Conservation (phyloP, 2,797 vertebrate species). For the Pyrocephalus nanus region DNA sequence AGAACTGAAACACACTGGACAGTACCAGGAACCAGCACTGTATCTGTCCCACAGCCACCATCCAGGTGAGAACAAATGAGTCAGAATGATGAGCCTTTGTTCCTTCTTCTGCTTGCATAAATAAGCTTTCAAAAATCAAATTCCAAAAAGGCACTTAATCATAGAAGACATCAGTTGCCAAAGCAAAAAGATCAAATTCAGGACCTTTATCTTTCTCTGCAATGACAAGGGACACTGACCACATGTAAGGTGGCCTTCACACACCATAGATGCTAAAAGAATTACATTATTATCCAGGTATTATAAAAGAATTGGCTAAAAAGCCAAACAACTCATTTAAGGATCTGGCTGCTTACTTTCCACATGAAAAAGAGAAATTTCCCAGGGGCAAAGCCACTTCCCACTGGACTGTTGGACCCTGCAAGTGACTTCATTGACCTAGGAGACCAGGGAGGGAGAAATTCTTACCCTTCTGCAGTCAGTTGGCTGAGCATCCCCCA, state of each 20-base stretch:
- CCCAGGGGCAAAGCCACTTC: not conserved
- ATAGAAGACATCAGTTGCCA: not conserved
- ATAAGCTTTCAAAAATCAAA: not conserved
- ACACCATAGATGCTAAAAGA: not conserved
- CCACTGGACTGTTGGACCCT: not conserved
- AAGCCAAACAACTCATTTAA: not conserved
- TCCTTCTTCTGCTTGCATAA: not conserved
- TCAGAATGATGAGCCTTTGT: not conserved
- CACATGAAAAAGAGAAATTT: not conserved
- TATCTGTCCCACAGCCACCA: not conserved
- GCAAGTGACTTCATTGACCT: not conserved
- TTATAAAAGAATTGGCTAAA: not conserved
- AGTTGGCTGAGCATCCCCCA: not conserved
- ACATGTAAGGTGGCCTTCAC: not conserved
- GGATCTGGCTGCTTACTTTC: not conserved
- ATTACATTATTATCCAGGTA: not conserved
- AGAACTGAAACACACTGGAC: not conserved
- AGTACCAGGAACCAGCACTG: not conserved
- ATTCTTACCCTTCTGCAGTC: not conserved
- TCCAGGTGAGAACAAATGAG: not conserved
- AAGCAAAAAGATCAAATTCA: not conserved
- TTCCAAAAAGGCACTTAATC: not conserved
- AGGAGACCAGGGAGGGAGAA: not conserved
- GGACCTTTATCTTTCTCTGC: not conserved
- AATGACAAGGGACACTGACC: not conserved